Evolutionary conservation across 1,140 invertebrate species (phyloP).

Genomic region (Panulirus ornatus): DNA sequence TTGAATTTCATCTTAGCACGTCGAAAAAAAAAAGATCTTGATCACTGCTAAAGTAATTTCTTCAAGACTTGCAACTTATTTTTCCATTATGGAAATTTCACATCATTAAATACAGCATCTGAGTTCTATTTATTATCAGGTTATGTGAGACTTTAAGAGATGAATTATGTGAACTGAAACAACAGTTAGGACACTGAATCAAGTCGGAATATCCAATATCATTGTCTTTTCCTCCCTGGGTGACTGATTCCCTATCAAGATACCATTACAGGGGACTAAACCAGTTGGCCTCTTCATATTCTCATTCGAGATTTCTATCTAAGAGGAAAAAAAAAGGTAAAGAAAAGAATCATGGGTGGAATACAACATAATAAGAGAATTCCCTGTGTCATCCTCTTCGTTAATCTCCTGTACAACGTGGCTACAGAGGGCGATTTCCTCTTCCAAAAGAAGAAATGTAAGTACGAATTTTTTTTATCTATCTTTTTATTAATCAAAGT

Average conservation of each 20-base stretch:
- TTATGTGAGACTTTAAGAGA: too few species aligned
- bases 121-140: too few species aligned
- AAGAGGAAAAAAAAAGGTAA: background rate
- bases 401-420: background rate
- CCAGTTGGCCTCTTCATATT: background rate
- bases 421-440: background rate
- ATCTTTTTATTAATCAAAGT: too few species aligned
- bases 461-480: background rate
- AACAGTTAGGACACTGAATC: too few species aligned
- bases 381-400: background rate
- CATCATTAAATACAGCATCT: too few species aligned
- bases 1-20: background rate
- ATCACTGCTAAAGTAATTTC: too few species aligned
- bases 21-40: background rate
- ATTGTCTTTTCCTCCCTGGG: background rate
- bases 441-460: conserved; percentile 12
- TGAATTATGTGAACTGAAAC: too few species aligned
- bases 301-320: background rate
- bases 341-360: background rate
- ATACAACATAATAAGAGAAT: background rate
- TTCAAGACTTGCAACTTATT: too few species aligned
- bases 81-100: too few species aligned
- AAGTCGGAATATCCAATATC: too few species aligned
- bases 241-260: background rate
- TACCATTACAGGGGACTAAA: too few species aligned